Conservation (phyloP, 2,888 invertebrate species). For the Watsonalla binaria region DNA sequence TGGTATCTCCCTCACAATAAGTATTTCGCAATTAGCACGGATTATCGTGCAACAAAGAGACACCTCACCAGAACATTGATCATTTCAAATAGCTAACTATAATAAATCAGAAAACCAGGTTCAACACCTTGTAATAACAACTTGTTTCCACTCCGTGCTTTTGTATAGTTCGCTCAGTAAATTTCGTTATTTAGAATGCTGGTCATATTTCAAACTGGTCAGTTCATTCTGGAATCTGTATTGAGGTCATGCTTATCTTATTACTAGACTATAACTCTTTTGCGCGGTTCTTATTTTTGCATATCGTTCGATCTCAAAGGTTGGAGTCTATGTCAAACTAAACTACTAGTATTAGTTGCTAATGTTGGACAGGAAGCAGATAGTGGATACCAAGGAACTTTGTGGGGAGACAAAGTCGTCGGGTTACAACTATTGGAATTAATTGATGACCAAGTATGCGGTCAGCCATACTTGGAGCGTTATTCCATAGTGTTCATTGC, state of each 20-base stretch:
- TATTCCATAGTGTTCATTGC: slow-evolving; percentile 59
- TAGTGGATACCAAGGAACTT: background rate
- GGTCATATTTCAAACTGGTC: slow-evolving; percentile 46
- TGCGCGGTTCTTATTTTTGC: slow-evolving; percentile 35
- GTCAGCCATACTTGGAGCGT: slow-evolving; percentile 40
- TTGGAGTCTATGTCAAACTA: slow-evolving; percentile 16
- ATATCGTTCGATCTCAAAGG: slow-evolving; percentile 33
- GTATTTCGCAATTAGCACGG: slow-evolving; percentile 44
- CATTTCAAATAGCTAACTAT: slow-evolving; percentile 55
- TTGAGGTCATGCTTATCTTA: slow-evolving; percentile 56
- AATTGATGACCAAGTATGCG: slow-evolving; percentile 31
- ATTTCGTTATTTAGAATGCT: slow-evolving; percentile 55
- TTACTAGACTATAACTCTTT: slow-evolving; percentile 42
- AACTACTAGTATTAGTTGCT: background rate
- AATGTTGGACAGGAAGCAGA: no score
- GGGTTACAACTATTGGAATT: slow-evolving; percentile 4
- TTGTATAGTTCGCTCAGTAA: slow-evolving; percentile 43
- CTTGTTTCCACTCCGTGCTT: slow-evolving; percentile 49
- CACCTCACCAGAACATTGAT: slow-evolving; percentile 59
- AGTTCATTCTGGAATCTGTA: slow-evolving; percentile 44
- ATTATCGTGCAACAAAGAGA: slow-evolving; percentile 51
- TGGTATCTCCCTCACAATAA: slow-evolving; percentile 24
- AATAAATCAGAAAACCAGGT: slow-evolving; percentile 68
- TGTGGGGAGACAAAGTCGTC: background rate
- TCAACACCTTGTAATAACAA: slow-evolving; percentile 69